A percentile compares a stretch with the other conserved stretches of the same genome.
phyloP scores from a whole-genome alignment of 1,140 invertebrate species.

The Brachionus asplanchnoidis region DNA sequence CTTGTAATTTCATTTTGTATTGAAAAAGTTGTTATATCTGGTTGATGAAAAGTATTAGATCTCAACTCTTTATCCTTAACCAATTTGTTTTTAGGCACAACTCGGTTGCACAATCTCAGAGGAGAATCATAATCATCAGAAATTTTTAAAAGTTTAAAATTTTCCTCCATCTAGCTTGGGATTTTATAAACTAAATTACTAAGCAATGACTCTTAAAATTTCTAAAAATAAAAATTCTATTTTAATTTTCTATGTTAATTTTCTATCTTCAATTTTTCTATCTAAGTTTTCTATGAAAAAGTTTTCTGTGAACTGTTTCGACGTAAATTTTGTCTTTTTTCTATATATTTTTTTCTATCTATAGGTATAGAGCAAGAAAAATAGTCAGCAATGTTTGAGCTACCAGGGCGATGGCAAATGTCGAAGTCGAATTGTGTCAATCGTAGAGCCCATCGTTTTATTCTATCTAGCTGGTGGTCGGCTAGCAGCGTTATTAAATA shows the following conservation, averaged over 20 bases:
- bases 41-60: neutral
- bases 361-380: conserved; percentile 1
- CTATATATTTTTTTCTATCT: neutral
- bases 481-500: neutral
- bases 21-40: neutral
- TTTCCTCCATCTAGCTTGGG: neutral
- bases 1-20: neutral
- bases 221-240: neutral
- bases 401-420: neutral
- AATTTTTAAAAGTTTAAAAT: neutral
- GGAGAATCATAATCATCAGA: neutral
- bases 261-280: neutral
- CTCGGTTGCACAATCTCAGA: neutral
- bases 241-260: neutral
- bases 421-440: neutral
- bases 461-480: neutral
- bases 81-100: neutral
- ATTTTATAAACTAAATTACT: neutral
- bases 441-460: neutral
- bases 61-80: neutral
- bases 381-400: neutral
- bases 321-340: conserved; percentile 9
- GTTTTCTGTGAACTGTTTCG: neutral
- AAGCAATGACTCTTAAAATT: neutral
- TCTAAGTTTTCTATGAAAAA: neutral